Evolutionary conservation across 2,113 vertebrate species (phyloP).

Genomic region (Hyaena hyaena): DNA sequence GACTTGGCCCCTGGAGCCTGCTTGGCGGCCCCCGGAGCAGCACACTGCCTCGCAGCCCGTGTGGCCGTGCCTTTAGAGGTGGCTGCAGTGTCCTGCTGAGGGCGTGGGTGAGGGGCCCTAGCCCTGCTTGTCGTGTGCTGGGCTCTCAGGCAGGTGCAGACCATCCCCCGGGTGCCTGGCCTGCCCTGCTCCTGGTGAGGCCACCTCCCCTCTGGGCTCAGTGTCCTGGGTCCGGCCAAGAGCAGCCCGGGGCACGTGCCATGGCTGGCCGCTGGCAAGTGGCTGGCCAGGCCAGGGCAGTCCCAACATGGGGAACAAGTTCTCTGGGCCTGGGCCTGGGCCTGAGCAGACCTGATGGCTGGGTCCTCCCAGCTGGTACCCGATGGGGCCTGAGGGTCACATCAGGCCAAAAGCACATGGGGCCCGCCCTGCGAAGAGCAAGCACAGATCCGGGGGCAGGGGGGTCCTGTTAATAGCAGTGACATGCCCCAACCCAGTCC

Average conservation of each 20-base stretch:
- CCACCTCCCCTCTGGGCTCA: not conserved
- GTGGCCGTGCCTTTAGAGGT: too few species aligned
- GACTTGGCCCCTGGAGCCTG: not conserved
- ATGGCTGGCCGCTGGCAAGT: not conserved
- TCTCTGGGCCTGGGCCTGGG: not conserved
- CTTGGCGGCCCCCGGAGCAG: not conserved
- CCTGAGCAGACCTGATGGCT: not conserved
- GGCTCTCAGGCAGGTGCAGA: not conserved
- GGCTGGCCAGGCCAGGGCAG: not conserved
- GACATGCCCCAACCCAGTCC: not conserved
- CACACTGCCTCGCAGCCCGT: not conserved
- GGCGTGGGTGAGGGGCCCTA: not conserved
- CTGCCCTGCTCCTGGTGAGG: not conserved
- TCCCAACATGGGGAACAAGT: not conserved
- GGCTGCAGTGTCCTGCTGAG: not conserved
- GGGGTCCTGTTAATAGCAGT: not conserved
- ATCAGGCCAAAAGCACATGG: not conserved
- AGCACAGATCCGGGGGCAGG: not conserved
- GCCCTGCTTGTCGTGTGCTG: not conserved
- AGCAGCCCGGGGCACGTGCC: not conserved
- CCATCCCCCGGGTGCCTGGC: not conserved
- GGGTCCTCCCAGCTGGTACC: not conserved
- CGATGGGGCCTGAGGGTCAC: not conserved
- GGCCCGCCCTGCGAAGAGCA: not conserved
- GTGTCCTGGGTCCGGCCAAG: not conserved